These are phyloP conservation scores for Dryococelus australis DNA, from an alignment of 2,888 invertebrate genomes.

Conservation along the genomic window DNA sequence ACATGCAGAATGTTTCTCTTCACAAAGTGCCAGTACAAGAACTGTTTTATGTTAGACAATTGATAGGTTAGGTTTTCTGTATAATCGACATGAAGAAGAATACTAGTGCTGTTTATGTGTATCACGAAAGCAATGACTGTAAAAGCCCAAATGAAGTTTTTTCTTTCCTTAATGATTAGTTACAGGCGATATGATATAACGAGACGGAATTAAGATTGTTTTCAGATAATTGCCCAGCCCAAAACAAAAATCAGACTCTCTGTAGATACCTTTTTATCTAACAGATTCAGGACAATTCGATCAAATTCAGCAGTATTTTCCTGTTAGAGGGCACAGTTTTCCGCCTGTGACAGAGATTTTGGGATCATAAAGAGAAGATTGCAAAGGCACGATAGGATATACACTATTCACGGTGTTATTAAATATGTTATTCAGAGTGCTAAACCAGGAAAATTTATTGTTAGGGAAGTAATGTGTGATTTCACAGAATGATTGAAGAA, in stretches of 20 bases:
- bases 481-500: background rate
- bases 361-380: background rate
- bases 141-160: background rate
- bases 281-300: slow-evolving; percentile 2
- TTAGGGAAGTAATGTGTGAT: background rate
- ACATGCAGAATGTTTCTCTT: background rate
- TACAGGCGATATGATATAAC: background rate
- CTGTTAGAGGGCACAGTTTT: background rate
- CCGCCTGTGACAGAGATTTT: background rate
- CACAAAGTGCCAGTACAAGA: background rate
- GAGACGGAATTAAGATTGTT: background rate
- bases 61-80: background rate
- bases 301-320: background rate
- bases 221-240: slow-evolving; percentile 21
- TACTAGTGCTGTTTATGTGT: background rate
- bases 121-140: background rate
- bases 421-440: background rate
- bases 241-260: background rate
- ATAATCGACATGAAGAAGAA: background rate
- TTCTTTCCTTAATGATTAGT: background rate
- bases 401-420: background rate
- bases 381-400: background rate
- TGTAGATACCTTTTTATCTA: slow-evolving; percentile 24
- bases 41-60: background rate
- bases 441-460: background rate